Percentiles rank a stretch among this genome's conserved stretches.
phyloP scores from a whole-genome alignment of 1,140 invertebrate genomes.

The Drusus annulatus region DNA sequence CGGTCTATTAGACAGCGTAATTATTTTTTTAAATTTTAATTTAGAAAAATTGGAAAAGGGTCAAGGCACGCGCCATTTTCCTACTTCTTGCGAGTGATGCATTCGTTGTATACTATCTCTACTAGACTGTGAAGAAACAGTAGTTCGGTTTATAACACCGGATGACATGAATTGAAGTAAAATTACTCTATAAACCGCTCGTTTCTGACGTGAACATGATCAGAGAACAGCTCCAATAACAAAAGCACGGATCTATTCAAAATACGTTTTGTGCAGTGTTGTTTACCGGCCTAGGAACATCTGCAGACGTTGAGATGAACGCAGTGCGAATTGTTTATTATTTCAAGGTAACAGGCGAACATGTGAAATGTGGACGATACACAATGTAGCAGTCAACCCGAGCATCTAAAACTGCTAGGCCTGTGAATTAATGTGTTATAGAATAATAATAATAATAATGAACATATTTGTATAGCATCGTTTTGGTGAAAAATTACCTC shows the following conservation, averaged over 20 bases:
- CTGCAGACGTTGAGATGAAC: slow-evolving; percentile 11
- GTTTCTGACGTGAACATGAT: not conserved
- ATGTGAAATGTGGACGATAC: not conserved
- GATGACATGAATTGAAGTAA: not conserved
- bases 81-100: too few relatives aligned
- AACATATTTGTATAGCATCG: too few relatives aligned
- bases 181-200: not conserved
- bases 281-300: not conserved
- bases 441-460: too few relatives aligned
- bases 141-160: not conserved
- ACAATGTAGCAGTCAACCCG: not conserved
- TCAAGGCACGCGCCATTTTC: too few relatives aligned
- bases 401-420: not conserved
- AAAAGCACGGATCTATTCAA: too few relatives aligned
- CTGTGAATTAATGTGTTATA: not conserved
- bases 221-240: too few relatives aligned
- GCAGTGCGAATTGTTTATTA: slow-evolving; percentile 8
- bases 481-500: too few relatives aligned
- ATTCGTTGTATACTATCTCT: not conserved
- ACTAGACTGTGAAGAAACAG: not conserved
- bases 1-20: too few relatives aligned
- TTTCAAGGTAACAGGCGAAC: not conserved
- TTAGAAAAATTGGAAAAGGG: too few relatives aligned
- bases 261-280: too few relatives aligned
- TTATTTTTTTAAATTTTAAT: too few relatives aligned